Base-by-base conservation (phyloP, 2,113 vertebrate genomes). In the Monopterus albus region DNA sequence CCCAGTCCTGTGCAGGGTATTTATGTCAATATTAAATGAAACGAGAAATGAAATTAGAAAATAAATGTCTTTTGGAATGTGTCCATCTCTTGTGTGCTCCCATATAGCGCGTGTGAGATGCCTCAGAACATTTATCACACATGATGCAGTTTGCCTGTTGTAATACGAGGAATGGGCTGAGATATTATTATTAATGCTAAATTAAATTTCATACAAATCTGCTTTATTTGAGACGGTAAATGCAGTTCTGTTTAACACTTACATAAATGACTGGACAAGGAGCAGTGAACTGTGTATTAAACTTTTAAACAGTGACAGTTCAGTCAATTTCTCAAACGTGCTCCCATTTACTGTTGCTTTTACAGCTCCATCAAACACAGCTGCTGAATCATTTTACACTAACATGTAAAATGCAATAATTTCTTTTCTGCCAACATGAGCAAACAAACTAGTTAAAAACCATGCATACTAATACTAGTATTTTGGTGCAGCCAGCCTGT, bases 1-100 rank as follows among this genome's bases (percentile, higher is more conserved):
- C 52, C 17, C 55, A 39, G 42, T 43, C 42, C 75, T 69, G 52
- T 28, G 66, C 47, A 58, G 69, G 20, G 61, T 76, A 60, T 83
- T 82, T 67, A 84, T 59, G 17, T 74, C 43, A 59, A 47, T 71
- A 78, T 61, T 10, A 39, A 69, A 62, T 47, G 12, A 58, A 66
- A 59, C n/a, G 28, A 63, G 55, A 43, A 73, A 79, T 43, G 9
- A 61, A 70, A 71, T 29, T 6, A 62, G 45, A 70, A 79, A 76
- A 63, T 47, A 55, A 60, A 57, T 36, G 65, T 50, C 38, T 36
- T 18, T 31, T 2, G 0, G 18, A 50, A 23, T 36, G 26, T 38
- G 47, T 29, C 7, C 7, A 6, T 1, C 8, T 31, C 8, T 31
- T 31, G 5, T 31, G 4, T 42, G n/a, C 35, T 10, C 21, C 36